phyloP scores from a whole-genome alignment of 1,140 invertebrate genomes.

The Pseudomyrmex gracilis region DNA sequence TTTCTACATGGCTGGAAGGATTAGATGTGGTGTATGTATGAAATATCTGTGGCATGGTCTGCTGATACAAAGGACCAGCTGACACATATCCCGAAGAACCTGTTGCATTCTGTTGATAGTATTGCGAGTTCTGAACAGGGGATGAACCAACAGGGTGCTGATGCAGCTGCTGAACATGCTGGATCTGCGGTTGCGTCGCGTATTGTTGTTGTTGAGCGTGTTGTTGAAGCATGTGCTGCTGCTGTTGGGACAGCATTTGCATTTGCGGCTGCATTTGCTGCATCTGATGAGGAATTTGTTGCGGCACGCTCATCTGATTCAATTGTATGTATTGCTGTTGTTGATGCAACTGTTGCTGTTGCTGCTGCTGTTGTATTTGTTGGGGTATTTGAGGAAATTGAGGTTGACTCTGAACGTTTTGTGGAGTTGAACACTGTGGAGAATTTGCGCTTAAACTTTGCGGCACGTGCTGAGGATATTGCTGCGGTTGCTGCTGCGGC shows the following conservation, averaged over 20 bases:
- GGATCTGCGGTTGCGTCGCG: constrained; percentile 67
- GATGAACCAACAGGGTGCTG: constrained; percentile 76
- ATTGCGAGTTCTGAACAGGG: constrained; percentile 79
- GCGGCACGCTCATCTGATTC: constrained; percentile 85
- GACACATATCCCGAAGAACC: constrained; percentile 71
- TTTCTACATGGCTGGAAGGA: constrained; percentile 79
- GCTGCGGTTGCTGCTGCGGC: constrained; percentile 83
- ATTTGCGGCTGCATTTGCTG: constrained; percentile 79
- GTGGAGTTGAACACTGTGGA: constrained; percentile 87
- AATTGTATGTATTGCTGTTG: constrained; percentile 78
- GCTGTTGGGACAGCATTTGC: constrained; percentile 81
- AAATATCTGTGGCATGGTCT: constrained; percentile 84
- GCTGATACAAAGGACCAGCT: constrained; percentile 76
- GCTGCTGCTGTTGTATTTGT: constrained; percentile 83
- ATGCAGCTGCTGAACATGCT: constrained; percentile 80
- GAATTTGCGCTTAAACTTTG: constrained; percentile 81
- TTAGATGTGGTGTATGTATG: constrained; percentile 79
- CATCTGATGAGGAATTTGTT: constrained; percentile 84
- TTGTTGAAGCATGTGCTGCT: constrained; percentile 69
- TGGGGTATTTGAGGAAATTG: constrained; percentile 85
- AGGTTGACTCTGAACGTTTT: constrained; percentile 83
- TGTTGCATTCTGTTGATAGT: constrained; percentile 78
- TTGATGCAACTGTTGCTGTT: constrained; percentile 75
- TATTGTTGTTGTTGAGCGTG: constrained; percentile 71
- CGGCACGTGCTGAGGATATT: constrained; percentile 81